Percentiles rank a stretch among this genome's conserved stretches.
These are phyloP conservation scores for Marronus borbonicus DNA, from an alignment of 2,888 invertebrate species.

Conservation along the genomic window DNA sequence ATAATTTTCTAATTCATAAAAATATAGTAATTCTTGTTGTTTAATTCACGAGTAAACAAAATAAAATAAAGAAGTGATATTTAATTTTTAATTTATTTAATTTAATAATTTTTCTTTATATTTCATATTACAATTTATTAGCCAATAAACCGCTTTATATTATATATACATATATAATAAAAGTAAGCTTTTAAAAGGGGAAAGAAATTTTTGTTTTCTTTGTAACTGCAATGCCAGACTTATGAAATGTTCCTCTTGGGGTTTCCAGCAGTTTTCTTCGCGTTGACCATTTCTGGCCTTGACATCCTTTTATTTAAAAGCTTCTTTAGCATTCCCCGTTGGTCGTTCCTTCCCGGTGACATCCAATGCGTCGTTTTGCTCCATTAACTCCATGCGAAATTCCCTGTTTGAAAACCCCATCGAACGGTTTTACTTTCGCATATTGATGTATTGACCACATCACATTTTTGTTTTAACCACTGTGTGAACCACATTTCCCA, in stretches of 20 bases:
- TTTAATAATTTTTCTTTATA: too few species aligned
- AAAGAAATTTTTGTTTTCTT: not conserved
- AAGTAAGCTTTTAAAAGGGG: too few species aligned
- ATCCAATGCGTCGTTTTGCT: not conserved
- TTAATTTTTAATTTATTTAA: too few species aligned
- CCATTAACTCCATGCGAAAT: not conserved
- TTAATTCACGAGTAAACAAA: too few species aligned
- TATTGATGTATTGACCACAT: too few species aligned
- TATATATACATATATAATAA: too few species aligned
- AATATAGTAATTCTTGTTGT: too few species aligned
- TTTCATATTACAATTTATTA: too few species aligned
- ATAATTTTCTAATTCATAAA: not conserved
- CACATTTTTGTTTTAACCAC: not conserved
- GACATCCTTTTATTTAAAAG: not conserved
- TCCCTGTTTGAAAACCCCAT: not conserved
- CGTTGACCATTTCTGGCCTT: not conserved
- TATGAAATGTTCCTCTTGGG: conserved; percentile 7
- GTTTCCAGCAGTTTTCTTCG: not conserved
- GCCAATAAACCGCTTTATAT: too few species aligned
- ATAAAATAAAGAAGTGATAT: too few species aligned
- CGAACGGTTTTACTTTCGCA: not conserved
- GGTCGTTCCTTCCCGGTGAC: not conserved
- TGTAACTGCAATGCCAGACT: not conserved
- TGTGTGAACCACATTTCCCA: not conserved
- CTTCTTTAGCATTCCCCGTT: not conserved